Percentiles rank a stretch among this genome's conserved stretches.
phyloP scores from a whole-genome alignment of 2,113 vertebrate species.

The Notechis scutatus region DNA sequence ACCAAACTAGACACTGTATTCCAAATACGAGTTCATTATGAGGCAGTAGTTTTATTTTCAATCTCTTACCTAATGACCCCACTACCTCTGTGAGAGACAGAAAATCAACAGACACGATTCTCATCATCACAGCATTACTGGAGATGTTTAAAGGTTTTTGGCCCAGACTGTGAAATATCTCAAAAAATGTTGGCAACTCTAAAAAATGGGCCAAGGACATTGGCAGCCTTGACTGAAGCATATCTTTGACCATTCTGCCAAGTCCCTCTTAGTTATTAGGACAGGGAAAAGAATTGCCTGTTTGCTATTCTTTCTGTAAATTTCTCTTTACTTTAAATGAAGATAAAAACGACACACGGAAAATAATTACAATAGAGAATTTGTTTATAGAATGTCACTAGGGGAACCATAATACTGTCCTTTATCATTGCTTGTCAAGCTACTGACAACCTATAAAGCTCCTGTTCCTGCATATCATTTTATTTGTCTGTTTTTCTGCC shows the following conservation, averaged over 20 bases:
- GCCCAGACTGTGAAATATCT: not conserved
- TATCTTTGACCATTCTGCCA: not conserved
- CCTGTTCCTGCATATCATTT: conserved; percentile 54
- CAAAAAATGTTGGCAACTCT: not conserved
- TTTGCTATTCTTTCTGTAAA: conserved; percentile 32
- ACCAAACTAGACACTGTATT: not conserved
- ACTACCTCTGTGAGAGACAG: not conserved
- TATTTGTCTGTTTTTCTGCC: conserved; percentile 60
- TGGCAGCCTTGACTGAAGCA: not conserved
- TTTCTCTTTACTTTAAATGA: conserved; percentile 51
- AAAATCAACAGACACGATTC: not conserved
- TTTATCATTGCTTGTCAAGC: conserved; percentile 70
- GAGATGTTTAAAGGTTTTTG: not conserved
- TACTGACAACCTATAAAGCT: conserved; percentile 67
- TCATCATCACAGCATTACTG: not conserved
- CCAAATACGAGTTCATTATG: not conserved
- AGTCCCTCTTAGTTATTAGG: conserved; percentile 22
- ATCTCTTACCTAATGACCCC: not conserved
- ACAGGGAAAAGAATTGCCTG: not conserved
- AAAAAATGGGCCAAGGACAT: not conserved
- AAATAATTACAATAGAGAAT: conserved; percentile 61
- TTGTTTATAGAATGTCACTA: conserved; percentile 56
- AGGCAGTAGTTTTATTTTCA: not conserved
- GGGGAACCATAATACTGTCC: conserved; percentile 51
- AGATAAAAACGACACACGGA: conserved; percentile 56